A percentile compares a stretch with the other conserved stretches of the same genome.
Conservation (phyloP, 2,888 invertebrate species). For the Nipponacmea schrenckii region DNA sequence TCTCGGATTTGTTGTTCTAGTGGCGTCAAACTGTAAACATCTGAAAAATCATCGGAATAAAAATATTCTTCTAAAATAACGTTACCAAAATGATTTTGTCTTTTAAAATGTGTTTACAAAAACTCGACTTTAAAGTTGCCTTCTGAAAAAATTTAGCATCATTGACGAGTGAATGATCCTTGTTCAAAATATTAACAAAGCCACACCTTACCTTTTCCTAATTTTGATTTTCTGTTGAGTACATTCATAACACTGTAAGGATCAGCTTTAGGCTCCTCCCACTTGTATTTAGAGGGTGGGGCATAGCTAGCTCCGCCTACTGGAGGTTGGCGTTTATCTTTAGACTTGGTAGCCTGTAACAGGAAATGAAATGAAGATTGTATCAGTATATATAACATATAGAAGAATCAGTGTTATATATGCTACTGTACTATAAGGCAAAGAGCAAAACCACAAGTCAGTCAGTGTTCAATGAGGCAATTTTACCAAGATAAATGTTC, state of each 20-base stretch:
- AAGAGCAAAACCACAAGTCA: neutral
- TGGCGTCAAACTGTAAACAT: neutral
- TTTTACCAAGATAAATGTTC: no score
- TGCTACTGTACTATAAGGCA: no score
- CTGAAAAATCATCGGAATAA: neutral
- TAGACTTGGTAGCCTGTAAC: neutral
- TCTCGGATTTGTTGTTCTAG: neutral
- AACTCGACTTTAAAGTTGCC: no score
- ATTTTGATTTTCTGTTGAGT: constrained; percentile 48
- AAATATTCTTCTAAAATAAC: neutral
- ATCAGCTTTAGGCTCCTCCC: constrained; percentile 53
- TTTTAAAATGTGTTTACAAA: no score
- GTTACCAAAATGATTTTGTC: neutral
- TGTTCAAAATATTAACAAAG: no score
- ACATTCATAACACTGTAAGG: constrained; percentile 62
- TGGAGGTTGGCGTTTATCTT: neutral
- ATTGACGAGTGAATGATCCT: no score
- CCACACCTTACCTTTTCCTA: constrained; percentile 38
- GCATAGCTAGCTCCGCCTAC: constrained; percentile 8
- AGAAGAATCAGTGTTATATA: no score
- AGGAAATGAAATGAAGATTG: no score
- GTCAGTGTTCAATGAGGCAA: no score
- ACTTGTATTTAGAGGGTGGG: constrained; percentile 39
- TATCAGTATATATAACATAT: no score
- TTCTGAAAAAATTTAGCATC: no score